These are phyloP conservation scores for Loxodonta africana DNA, from an alignment of 2,113 vertebrate genomes.

Conservation along the genomic window DNA sequence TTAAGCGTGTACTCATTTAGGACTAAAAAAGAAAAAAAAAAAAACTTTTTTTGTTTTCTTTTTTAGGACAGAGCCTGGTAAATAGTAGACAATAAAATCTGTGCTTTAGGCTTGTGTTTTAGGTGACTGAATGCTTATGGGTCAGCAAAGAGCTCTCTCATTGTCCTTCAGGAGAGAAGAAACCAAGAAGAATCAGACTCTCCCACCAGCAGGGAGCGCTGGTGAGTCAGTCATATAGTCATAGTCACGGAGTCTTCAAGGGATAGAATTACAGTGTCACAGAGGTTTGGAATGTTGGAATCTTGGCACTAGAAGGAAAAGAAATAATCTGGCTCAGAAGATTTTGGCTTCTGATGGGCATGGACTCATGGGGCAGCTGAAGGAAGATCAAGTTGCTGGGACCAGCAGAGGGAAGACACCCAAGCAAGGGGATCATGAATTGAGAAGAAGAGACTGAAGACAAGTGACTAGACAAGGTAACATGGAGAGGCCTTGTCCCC, in stretches of 20 bases:
- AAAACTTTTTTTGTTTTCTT: too few relatives aligned
- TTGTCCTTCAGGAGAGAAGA: neutral
- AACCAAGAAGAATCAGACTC: neutral
- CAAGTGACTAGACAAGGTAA: constrained; percentile 65
- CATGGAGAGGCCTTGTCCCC: neutral
- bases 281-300: constrained; percentile 17
- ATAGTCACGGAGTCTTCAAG: neutral
- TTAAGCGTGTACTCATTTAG: neutral
- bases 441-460: constrained; percentile 27
- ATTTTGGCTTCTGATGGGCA: constrained; percentile 37
- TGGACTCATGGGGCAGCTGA: constrained; percentile 72
- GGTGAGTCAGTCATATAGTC: neutral
- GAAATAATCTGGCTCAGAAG: neutral
- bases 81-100: neutral
- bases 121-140: accelerated
- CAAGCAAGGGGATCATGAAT: neutral
- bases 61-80: neutral
- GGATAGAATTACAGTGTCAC: constrained; percentile 36
- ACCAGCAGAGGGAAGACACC: neutral
- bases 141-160: neutral
- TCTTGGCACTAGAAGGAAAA: neutral
- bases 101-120: neutral
- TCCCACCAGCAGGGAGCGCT: neutral
- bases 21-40: too few relatives aligned
- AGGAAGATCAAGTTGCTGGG: neutral